Percentiles rank a stretch among this genome's conserved stretches.
phyloP scores from a whole-genome alignment of 1,140 invertebrate genomes.

The Orchestia grillus region DNA sequence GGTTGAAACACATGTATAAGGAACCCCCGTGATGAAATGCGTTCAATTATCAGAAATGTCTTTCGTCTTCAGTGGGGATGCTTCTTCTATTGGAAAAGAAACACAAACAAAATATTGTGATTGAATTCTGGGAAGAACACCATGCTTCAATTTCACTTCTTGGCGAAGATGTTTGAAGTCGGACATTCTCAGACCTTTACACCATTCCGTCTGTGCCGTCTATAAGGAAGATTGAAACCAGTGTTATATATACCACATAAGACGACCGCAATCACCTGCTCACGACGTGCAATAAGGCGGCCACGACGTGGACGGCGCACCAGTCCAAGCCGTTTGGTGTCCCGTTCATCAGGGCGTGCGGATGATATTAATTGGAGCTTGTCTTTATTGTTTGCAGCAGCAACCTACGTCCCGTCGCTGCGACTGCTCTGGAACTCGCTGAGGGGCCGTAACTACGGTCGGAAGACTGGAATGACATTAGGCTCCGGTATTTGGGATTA shows the following conservation, averaged over 20 bases:
- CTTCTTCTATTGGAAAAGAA: neutral
- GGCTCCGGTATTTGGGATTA: neutral
- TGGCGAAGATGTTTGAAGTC: neutral
- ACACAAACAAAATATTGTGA: neutral
- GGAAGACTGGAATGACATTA: neutral
- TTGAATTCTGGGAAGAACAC: neutral
- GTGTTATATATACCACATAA: neutral
- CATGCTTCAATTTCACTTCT: neutral
- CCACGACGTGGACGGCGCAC: neutral
- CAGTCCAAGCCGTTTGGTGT: neutral
- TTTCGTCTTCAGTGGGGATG: too few species aligned
- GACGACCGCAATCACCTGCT: neutral
- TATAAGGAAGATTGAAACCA: neutral
- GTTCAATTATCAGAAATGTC: too few species aligned
- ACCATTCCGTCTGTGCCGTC: neutral
- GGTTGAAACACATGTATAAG: neutral
- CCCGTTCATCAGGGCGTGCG: neutral
- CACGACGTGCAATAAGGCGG: neutral
- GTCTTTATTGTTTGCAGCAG: neutral
- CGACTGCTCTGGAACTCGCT: neutral
- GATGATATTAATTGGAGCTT: slow-evolving; percentile 4
- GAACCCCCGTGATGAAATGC: neutral
- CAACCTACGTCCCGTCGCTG: neutral
- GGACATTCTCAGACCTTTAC: neutral
- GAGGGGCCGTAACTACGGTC: neutral